Base-by-base conservation (phyloP, 1,140 invertebrate genomes). In the Apolygus lucorum region DNA sequence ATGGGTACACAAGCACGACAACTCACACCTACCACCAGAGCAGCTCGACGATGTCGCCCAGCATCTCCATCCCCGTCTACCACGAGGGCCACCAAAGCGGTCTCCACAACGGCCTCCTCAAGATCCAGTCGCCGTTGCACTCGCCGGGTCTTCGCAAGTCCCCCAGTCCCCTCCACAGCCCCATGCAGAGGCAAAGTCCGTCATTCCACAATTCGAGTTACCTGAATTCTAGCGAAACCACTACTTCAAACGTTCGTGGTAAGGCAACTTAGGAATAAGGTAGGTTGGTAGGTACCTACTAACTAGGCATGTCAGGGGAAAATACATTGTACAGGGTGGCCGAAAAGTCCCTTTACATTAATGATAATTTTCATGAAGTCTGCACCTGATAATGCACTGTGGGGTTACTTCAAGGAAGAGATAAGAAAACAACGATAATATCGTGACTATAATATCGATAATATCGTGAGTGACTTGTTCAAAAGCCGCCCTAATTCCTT, bases 191-290 rank as follows among this genome's bases (percentile, higher is more conserved):
- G 22, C 8, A 4, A 24, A 72, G 62, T 52, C 71, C 69, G 54
- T 67, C 54, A 79, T 75, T 72, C 75, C 78, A 66, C 63, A 71
- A 64, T n/a, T 66, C 63, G 17, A 67, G 67, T 52, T 72, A 70
- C 70, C 67, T 26, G 11, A 68, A 59, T 49, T 68, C 70, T n/a
- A 59, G 63, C 42, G 81, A 88, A 22, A 87, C 88, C 76, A 87
- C 86, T 17, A 86, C 84, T 67, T 87, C 87, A 26, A 88, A 88
- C 72, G 84, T 88, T 13, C 82, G 84, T 78, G 80, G 79, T 79
- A 70, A 64, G 34, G 29, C 67, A 52, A 65, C 62, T 72, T n/a
- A n/a, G n/a, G n/a, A n/a, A n/a, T n/a, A n/a, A n/a, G n/a, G n/a
- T n/a, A n/a, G n/a, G n/a, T n/a, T n/a, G n/a, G n/a, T n/a, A n/a